Percentiles rank a stretch among this genome's conserved stretches.
Conservation (phyloP, 1,140 invertebrate species). For the Penaeus japonicus region DNA sequence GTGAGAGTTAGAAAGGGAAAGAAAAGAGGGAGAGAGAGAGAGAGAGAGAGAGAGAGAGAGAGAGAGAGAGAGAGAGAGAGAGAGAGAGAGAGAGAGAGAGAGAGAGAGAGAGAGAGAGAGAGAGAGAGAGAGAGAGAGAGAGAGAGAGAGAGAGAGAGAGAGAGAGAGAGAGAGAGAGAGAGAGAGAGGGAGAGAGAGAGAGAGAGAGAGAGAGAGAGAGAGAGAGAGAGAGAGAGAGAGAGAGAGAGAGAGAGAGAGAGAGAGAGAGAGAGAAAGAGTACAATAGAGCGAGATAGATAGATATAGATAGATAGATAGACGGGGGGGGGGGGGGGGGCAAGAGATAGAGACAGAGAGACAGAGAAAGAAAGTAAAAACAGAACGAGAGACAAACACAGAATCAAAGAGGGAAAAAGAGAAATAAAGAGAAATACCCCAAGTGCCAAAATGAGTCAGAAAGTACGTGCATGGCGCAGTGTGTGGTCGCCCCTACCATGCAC, state of each 20-base stretch:
- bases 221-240: neutral
- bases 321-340: neutral
- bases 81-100: neutral
- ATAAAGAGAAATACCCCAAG: too few relatives aligned
- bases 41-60: conserved; percentile 11
- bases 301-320: neutral
- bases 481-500: too few relatives aligned
- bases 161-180: neutral
- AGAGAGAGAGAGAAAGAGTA: neutral
- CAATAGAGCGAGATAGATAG: neutral
- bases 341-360: neutral
- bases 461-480: too few relatives aligned
- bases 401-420: neutral
- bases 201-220: neutral
- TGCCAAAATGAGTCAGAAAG: too few relatives aligned
- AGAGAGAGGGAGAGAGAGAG: neutral
- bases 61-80: neutral
- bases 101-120: conserved; percentile 23
- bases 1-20: neutral
- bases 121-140: neutral
- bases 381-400: neutral
- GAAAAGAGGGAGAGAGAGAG: conserved; percentile 12
- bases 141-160: neutral
- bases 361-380: neutral
- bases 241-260: neutral